Conservation (phyloP, 1,140 invertebrate species). For the Euwallacea similis region DNA sequence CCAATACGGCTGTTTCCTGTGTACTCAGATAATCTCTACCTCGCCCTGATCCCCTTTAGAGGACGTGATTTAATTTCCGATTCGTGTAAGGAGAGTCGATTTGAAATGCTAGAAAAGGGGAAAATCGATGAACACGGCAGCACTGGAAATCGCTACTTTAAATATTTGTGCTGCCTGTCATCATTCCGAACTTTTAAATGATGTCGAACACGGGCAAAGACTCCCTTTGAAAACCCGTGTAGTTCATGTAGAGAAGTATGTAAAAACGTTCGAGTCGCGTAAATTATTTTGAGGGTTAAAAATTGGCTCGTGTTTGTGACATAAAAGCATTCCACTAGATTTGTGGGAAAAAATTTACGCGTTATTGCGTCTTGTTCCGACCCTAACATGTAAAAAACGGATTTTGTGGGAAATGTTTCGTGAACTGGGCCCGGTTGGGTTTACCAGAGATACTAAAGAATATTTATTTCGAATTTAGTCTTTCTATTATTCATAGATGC, state of each 20-base stretch:
- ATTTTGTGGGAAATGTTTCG: conserved; percentile 7
- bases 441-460: too few species aligned
- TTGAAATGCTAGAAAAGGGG: conserved; percentile 16
- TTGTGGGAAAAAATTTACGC: background rate
- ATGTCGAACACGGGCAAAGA: too few species aligned
- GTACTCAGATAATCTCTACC: conserved; percentile 28
- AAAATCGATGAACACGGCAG: conserved; percentile 12
- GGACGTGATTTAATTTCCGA: conserved; percentile 32
- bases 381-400: conserved; percentile 5
- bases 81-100: conserved; percentile 20
- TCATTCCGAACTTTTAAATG: too few species aligned
- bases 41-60: conserved; percentile 18
- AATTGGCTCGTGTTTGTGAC: too few species aligned
- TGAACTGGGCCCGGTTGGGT: background rate
- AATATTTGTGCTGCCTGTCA: conserved; percentile 5
- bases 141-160: conserved; percentile 13
- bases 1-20: conserved; percentile 30
- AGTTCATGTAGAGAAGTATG: too few species aligned
- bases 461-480: too few species aligned
- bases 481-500: too few species aligned
- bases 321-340: too few species aligned
- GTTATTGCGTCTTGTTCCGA: conserved; percentile 1
- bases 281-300: too few species aligned
- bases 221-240: too few species aligned
- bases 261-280: too few species aligned